phyloP scores from a whole-genome alignment of 2,888 invertebrate genomes.

The Tetragonula carbonaria region DNA sequence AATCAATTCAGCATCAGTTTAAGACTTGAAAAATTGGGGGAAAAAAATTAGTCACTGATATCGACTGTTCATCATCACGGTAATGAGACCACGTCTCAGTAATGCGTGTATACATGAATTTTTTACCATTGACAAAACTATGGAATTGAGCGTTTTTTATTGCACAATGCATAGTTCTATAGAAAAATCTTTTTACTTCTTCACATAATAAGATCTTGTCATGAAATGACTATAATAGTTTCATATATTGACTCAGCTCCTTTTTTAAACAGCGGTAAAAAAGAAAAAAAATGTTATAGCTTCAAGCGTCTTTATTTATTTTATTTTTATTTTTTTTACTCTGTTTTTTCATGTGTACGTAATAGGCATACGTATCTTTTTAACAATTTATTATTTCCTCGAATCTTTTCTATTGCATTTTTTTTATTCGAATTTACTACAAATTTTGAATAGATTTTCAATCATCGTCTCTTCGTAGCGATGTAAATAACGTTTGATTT shows the following conservation, averaged over 20 bases:
- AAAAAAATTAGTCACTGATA: slow-evolving; percentile 49
- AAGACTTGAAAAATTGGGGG: slow-evolving; percentile 21
- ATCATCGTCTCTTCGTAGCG: slow-evolving; percentile 17
- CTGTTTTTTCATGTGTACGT: background rate
- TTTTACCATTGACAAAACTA: slow-evolving; percentile 75
- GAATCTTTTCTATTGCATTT: background rate
- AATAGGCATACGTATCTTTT: background rate
- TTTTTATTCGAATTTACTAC: background rate
- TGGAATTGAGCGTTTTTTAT: slow-evolving; percentile 80
- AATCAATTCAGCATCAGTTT: slow-evolving; percentile 43
- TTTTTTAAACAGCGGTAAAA: slow-evolving; percentile 59
- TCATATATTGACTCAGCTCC: slow-evolving; percentile 68
- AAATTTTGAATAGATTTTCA: slow-evolving; percentile 17
- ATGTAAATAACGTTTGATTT: slow-evolving; percentile 30
- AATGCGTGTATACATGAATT: slow-evolving; percentile 68
- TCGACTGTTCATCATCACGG: slow-evolving; percentile 59
- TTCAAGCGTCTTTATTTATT: slow-evolving; percentile 64
- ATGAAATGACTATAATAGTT: slow-evolving; percentile 81
- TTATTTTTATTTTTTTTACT: slow-evolving; percentile 17
- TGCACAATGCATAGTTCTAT: slow-evolving; percentile 71
- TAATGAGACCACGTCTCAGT: slow-evolving; percentile 63
- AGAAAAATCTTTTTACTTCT: slow-evolving; percentile 68
- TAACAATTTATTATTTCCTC: background rate
- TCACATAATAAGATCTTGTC: slow-evolving; percentile 73
- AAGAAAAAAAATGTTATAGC: slow-evolving; percentile 41